Base-by-base conservation (phyloP, 2,888 invertebrate species). In the Acrocyrtus sp. region DNA sequence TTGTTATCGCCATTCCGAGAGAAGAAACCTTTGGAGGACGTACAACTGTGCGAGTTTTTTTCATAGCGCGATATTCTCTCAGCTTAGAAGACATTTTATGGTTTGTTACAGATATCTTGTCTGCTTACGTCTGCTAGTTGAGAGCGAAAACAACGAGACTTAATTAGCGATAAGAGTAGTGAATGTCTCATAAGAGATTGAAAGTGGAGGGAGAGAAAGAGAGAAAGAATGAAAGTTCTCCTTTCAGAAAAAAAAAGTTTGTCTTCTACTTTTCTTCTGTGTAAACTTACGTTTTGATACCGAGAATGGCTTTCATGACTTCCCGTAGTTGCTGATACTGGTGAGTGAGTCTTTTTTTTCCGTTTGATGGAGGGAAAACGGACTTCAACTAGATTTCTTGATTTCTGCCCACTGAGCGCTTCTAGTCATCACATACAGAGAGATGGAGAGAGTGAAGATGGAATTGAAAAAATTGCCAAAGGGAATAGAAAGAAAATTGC, bases 111-210 rank as follows among this genome's bases (percentile, higher is more conserved):
- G 34, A 34, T 34, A 12, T 5, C 12, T 34, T 34, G 34, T 34
- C 34, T 34, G 6, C 34, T 34, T 34, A n/a, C n/a, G 34, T 34
- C 34, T 34, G 12, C 34, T n/a, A n/a, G n/a, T 39, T 61, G 26
- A 50, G 26, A 10, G 57, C 45, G 58, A 72, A 63, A 50, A 57
- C 50, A 56, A 72, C 70, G 51, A 72, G 70, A 72, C 70, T 72
- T 72, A 72, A 72, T 72, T 72, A 72, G 63, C 56, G 69, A 34
- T 34, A 62, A 53, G 63, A 72, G 70, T 51, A 63, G 61, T 62
- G 70, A 63, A 72, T 63, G 63, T 72, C 70, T 72, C 57, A 63
- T 57, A 72, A 57, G 70, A 72, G 58, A 57, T 72, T 69, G 69
- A 57, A 12, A 62, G 54, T 57, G 58, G 47, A 41, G 26, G 27